These are phyloP conservation scores for Eurytoma adleriae DNA, from an alignment of 2,888 invertebrate species.

Conservation along the genomic window DNA sequence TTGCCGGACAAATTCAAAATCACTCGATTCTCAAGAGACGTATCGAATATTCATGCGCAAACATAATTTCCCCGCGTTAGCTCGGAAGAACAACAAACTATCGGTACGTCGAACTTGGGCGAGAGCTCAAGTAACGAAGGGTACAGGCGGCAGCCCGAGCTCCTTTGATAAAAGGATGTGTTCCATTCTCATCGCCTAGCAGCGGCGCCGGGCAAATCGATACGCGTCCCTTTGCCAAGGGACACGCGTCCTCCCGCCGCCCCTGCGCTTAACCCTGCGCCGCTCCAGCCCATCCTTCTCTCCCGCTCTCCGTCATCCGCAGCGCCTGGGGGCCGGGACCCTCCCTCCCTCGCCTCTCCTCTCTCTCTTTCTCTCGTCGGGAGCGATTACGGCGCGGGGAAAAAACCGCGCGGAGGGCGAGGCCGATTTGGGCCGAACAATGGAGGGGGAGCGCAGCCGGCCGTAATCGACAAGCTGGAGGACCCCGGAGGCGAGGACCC, in stretches of 20 bases:
- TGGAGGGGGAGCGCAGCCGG: constrained; percentile 5
- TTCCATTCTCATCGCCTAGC: constrained; percentile 14
- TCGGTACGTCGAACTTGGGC: background rate
- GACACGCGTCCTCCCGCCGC: constrained; percentile 17
- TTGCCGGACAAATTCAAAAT: constrained; percentile 4
- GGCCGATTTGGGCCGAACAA: background rate
- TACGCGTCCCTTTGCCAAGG: constrained; percentile 29
- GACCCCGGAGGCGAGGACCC: constrained; percentile 21
- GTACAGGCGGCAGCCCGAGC: background rate
- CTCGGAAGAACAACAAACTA: constrained; percentile 1
- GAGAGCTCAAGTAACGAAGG: background rate
- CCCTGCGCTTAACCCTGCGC: constrained; percentile 32
- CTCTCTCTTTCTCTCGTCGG: background rate
- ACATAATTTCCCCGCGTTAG: background rate
- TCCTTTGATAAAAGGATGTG: constrained; percentile 14
- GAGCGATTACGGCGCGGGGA: constrained; percentile 8
- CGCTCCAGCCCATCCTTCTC: background rate
- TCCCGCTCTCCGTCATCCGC: background rate
- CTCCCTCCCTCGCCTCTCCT: background rate
- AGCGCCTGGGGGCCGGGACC: background rate
- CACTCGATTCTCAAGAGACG: background rate
- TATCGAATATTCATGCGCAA: constrained; percentile 5
- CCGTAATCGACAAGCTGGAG: constrained; percentile 3
- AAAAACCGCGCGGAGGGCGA: background rate
- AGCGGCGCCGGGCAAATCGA: constrained; percentile 19